Percentiles rank a stretch among this genome's conserved stretches.
phyloP scores from a whole-genome alignment of 2,797 vertebrate genomes.

The Calcarius lapponicus region DNA sequence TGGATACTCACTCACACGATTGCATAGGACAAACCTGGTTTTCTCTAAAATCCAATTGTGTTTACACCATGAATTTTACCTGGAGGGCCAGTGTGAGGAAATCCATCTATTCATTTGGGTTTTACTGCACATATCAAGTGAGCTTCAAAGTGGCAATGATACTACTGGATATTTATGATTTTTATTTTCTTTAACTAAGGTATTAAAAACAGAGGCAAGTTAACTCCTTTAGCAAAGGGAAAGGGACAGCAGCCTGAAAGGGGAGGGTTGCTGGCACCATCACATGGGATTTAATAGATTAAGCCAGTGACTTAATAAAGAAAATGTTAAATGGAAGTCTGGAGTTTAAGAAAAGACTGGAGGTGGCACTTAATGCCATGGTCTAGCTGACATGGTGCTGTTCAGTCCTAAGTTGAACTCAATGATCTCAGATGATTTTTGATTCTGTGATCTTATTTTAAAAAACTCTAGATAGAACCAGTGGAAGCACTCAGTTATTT shows the following conservation, averaged over 20 bases:
- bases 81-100: neutral
- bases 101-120: neutral
- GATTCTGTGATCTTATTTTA: neutral
- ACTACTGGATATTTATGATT: neutral
- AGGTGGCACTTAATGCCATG: neutral
- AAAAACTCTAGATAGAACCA: neutral
- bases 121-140: neutral
- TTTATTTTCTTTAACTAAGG: neutral
- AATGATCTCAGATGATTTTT: neutral
- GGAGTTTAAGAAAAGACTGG: neutral
- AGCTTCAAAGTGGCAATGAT: neutral
- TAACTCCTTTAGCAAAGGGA: neutral
- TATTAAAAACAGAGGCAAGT: neutral
- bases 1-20: neutral
- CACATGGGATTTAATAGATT: neutral
- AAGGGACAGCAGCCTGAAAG: rapidly evolving
- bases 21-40: neutral
- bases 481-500: neutral
- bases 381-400: neutral
- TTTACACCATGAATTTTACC: neutral
- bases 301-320: neutral
- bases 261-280: neutral
- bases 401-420: rapidly evolving
- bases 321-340: neutral
- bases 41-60: neutral